Conservation (phyloP, 2,888 invertebrate genomes). For the Lasioglossum pauxillum region DNA sequence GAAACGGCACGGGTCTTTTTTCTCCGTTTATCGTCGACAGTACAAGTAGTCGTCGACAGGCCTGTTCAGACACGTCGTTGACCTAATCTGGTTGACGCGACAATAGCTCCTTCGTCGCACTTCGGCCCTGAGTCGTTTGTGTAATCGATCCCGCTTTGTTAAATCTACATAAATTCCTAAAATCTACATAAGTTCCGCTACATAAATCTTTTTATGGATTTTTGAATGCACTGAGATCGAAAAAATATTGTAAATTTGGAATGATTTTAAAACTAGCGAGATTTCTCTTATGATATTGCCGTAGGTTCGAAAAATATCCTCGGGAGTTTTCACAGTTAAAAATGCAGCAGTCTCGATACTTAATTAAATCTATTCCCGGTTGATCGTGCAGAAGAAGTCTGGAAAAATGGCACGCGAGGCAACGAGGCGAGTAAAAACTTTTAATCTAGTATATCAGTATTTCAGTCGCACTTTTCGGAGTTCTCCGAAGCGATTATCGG, state of each 20-base stretch:
- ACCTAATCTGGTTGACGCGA: not conserved
- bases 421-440: not conserved
- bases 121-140: not conserved
- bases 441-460: not conserved
- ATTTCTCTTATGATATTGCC: not conserved
- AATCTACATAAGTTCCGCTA: too few species aligned
- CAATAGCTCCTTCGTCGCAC: not conserved
- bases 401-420: not conserved
- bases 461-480: not conserved
- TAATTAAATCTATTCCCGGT: not conserved
- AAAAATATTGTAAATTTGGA: too few species aligned
- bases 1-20: constrained; percentile 24
- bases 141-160: not conserved
- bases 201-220: not conserved
- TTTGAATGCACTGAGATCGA: not conserved
- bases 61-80: constrained; percentile 28
- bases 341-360: too few species aligned
- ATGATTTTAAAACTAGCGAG: too few species aligned
- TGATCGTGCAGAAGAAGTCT: not conserved
- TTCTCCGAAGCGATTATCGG: constrained; percentile 29
- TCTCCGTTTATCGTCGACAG: constrained; percentile 16
- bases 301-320: not conserved
- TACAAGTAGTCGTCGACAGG: constrained; percentile 19
- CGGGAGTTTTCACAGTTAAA: not conserved
- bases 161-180: too few species aligned